These are phyloP conservation scores for Plagodis pulveraria DNA, from an alignment of 2,888 invertebrate genomes.

Conservation along the genomic window DNA sequence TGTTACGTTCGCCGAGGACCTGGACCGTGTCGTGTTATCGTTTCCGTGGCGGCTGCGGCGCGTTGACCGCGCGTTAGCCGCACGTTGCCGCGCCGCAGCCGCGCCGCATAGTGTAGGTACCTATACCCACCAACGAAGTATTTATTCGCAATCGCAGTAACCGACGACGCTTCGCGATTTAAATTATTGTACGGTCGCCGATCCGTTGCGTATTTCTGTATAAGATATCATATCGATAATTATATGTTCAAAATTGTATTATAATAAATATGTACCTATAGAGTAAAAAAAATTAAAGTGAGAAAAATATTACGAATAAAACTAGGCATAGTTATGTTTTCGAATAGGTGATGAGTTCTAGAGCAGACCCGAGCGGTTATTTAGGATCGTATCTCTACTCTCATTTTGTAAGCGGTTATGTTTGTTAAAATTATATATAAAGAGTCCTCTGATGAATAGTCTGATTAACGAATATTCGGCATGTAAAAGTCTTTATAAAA, in stretches of 20 bases:
- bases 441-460: constrained; percentile 85
- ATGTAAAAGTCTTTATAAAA: constrained; percentile 85
- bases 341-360: constrained; percentile 76
- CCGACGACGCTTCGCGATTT: constrained; percentile 73
- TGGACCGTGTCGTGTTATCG: constrained; percentile 41
- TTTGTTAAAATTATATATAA: constrained; percentile 84
- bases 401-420: constrained; percentile 83
- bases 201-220: constrained; percentile 82
- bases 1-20: constrained; percentile 45
- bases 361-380: constrained; percentile 69
- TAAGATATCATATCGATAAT: constrained; percentile 83
- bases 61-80: constrained; percentile 25
- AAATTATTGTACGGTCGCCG: constrained; percentile 77
- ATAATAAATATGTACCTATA: constrained; percentile 82
- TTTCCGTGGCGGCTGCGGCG: constrained; percentile 38
- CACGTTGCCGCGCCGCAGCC: constrained; percentile 32
- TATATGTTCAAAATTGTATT: constrained; percentile 84
- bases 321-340: constrained; percentile 82
- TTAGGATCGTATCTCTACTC: constrained; percentile 75
- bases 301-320: constrained; percentile 83
- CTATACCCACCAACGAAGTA: constrained; percentile 67
- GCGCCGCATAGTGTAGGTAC: constrained; percentile 48
- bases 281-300: constrained; percentile 83
- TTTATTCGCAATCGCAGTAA: constrained; percentile 78
- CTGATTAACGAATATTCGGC: constrained; percentile 85